Evolutionary conservation across 2,888 invertebrate genomes (phyloP).

Genomic region (Caenorhabditis sp.): DNA sequence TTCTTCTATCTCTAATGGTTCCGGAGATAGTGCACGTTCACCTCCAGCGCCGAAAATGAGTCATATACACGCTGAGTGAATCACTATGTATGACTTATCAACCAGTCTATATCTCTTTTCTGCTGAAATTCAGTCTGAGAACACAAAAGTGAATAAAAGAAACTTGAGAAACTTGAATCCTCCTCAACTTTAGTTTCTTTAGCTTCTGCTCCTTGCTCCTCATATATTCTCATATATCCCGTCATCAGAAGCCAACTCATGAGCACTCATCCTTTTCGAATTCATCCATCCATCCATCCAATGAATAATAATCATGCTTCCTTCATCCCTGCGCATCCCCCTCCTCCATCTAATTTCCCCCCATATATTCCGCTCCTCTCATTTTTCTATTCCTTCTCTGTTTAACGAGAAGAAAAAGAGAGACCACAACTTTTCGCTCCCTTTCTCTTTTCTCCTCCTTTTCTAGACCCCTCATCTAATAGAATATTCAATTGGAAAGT

Average conservation of each 20-base stretch:
- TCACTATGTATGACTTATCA: too few relatives aligned
- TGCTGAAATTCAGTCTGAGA: too few relatives aligned
- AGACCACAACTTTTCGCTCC: conserved; percentile 16
- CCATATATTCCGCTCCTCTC: not conserved
- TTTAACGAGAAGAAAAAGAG: not conserved
- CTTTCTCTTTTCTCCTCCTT: too few relatives aligned
- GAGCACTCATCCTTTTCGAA: not conserved
- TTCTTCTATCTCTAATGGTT: too few relatives aligned
- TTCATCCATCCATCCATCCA: not conserved
- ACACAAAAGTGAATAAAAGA: not conserved
- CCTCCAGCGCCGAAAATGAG: too few relatives aligned
- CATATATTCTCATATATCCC: not conserved
- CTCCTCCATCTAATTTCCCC: not conserved
- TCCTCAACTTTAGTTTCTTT: too few relatives aligned
- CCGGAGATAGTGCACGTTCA: too few relatives aligned
- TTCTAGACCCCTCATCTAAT: not conserved
- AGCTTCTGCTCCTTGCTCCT: not conserved
- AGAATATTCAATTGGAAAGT: conserved; percentile 32
- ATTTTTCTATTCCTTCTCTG: not conserved
- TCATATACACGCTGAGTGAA: too few relatives aligned
- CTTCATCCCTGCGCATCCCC: not conserved
- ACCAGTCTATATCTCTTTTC: too few relatives aligned
- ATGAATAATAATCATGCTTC: conserved; percentile 5
- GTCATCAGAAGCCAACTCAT: not conserved
- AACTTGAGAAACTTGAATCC: not conserved